phyloP scores from a whole-genome alignment of 2,797 vertebrate species.

The Poeciliopsis presidionis region DNA sequence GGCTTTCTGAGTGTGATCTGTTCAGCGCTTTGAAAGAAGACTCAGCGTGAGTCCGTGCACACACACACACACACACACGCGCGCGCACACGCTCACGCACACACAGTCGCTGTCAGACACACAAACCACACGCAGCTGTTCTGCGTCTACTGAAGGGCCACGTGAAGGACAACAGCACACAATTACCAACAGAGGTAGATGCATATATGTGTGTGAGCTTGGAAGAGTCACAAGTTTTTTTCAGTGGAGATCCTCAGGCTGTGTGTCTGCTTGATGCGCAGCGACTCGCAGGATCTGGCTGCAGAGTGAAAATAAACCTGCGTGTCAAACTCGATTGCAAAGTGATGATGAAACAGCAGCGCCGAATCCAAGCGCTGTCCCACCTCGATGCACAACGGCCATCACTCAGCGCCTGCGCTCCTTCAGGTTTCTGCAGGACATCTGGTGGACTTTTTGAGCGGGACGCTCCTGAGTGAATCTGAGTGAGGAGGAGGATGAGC shows the following conservation, averaged over 20 bases:
- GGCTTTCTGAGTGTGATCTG: slow-evolving; percentile 45
- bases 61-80: slow-evolving; percentile 13
- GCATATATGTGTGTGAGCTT: slow-evolving; percentile 10
- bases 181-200: slow-evolving; percentile 33
- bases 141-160: slow-evolving; percentile 47
- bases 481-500: slow-evolving; percentile 15
- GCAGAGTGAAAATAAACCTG: slow-evolving; percentile 65
- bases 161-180: slow-evolving; percentile 35
- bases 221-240: slow-evolving; percentile 6
- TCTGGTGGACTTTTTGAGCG: slow-evolving; percentile 56
- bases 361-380: slow-evolving; percentile 15
- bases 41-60: slow-evolving; percentile 45
- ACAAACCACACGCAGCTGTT: slow-evolving; percentile 79
- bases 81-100: slow-evolving; percentile 53
- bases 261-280: slow-evolving; percentile 28
- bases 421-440: slow-evolving; percentile 23
- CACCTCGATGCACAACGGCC: slow-evolving; percentile 10
- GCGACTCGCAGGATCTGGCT: slow-evolving; percentile 31
- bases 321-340: slow-evolving; percentile 58
- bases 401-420: neutral
- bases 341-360: slow-evolving; percentile 59
- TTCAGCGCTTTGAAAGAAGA: slow-evolving; percentile 69
- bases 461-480: slow-evolving; percentile 41
- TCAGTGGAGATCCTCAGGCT: slow-evolving; percentile 43
- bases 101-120: slow-evolving; percentile 59